Conservation (phyloP, 2,888 invertebrate genomes). For the Cosmorhoe ocellata region DNA sequence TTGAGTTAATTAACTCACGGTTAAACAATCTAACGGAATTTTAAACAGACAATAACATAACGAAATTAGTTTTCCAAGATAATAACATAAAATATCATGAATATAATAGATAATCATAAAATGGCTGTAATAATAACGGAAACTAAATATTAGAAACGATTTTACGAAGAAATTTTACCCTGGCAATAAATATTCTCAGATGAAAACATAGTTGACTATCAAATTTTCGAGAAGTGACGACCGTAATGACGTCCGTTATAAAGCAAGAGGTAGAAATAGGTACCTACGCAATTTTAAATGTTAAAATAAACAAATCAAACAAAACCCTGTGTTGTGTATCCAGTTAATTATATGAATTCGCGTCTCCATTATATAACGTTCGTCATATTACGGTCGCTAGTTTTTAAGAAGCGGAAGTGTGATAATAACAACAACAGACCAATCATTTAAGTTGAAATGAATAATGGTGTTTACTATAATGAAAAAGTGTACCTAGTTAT, state of each 20-base stretch:
- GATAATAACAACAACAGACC: conserved; percentile 18
- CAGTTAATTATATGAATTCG: too few species aligned
- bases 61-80: background rate
- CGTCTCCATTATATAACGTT: too few species aligned
- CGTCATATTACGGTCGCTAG: background rate
- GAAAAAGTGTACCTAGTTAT: background rate
- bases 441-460: conserved; percentile 17
- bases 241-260: too few species aligned
- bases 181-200: background rate
- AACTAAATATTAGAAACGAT: background rate
- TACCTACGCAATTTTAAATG: too few species aligned
- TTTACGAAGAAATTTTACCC: background rate
- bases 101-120: too few species aligned
- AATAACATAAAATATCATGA: background rate
- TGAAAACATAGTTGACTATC: too few species aligned
- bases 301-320: too few species aligned
- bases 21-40: too few species aligned
- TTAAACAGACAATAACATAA: background rate
- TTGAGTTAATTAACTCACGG: too few species aligned
- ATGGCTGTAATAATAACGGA: background rate
- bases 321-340: too few species aligned
- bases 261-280: too few species aligned
- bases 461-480: conserved; percentile 14
- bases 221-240: too few species aligned
- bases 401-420: background rate